Evolutionary conservation across 2,888 invertebrate genomes (phyloP).

Genomic region (Bombylius discolor): DNA sequence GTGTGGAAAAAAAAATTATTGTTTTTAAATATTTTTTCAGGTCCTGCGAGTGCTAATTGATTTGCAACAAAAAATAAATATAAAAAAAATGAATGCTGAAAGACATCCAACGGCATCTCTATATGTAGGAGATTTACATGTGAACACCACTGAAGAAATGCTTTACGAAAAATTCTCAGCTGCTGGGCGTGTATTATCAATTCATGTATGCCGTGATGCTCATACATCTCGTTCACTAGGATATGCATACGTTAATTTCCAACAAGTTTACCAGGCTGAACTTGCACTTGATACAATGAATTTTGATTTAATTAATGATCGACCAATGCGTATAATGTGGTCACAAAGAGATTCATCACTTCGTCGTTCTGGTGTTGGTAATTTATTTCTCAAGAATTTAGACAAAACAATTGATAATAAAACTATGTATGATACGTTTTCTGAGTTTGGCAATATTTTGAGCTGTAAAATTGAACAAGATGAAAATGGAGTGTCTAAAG

Average conservation of each 20-base stretch:
- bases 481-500: conserved; percentile 90
- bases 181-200: conserved; percentile 96
- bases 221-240: conserved; percentile 94
- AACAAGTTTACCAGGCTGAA: conserved; percentile 98
- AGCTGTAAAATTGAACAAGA: conserved; percentile 97
- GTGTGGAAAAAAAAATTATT: too few species aligned
- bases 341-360: conserved; percentile 97
- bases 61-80: too few species aligned
- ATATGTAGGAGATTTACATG: conserved; percentile 97
- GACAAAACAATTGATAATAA: conserved; percentile 98
- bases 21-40: too few species aligned
- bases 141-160: conserved; percentile 97
- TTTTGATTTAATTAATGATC: conserved; percentile 92
- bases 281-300: conserved; percentile 99
- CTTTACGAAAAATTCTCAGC: conserved; percentile 99
- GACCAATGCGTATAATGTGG: conserved; percentile 99
- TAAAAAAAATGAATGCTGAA: conserved; percentile 63
- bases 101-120: conserved; percentile 86
- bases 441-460: conserved; percentile 96
- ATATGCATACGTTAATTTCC: conserved; percentile 99
- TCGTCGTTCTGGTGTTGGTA: conserved; percentile 96
- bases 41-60: too few species aligned
- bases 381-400: conserved; percentile 98
- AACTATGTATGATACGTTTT: conserved; percentile 98
- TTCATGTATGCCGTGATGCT: conserved; percentile 98